phyloP scores from a whole-genome alignment of 2,797 vertebrate species.

The Geotrypetes seraphini region DNA sequence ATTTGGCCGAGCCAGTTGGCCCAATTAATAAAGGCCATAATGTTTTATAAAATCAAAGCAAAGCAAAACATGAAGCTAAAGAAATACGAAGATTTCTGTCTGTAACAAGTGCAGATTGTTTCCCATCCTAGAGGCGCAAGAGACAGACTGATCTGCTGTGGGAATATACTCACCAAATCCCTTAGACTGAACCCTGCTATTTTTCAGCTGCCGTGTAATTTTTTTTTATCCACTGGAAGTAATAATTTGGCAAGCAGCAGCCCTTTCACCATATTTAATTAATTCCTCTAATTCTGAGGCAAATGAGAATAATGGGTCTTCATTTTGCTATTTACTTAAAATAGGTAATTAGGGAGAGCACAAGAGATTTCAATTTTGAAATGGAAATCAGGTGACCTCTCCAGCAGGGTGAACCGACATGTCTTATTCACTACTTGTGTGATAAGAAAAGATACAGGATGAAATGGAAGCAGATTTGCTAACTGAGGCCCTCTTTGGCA shows the following conservation, averaged over 20 bases:
- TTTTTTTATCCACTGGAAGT: constrained; percentile 36
- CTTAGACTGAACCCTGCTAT: not conserved
- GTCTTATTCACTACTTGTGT: not conserved
- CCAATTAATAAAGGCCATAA: too few species aligned
- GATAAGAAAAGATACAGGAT: constrained; percentile 1
- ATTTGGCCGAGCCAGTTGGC: too few species aligned
- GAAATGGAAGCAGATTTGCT: not conserved
- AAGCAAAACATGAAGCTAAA: not conserved
- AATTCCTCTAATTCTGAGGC: constrained; percentile 57
- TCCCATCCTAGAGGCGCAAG: not conserved
- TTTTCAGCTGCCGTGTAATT: too few species aligned
- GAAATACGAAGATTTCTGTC: not conserved
- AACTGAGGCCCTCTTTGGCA: too few species aligned
- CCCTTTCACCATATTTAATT: constrained; percentile 50
- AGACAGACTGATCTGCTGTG: not conserved
- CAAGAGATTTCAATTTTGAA: constrained; percentile 40
- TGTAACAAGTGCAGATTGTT: not conserved
- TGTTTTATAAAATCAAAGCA: constrained; percentile 11
- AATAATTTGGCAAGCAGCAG: constrained; percentile 40
- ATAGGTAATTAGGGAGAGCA: constrained; percentile 45
- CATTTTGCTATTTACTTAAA: constrained; percentile 57
- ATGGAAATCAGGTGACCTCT: constrained; percentile 49
- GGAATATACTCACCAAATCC: not conserved
- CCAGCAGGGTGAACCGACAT: constrained; percentile 23
- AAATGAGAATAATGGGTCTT: constrained; percentile 59